Evolutionary conservation across 2,113 vertebrate species (phyloP).

Genomic region (Charadrius vociferus): DNA sequence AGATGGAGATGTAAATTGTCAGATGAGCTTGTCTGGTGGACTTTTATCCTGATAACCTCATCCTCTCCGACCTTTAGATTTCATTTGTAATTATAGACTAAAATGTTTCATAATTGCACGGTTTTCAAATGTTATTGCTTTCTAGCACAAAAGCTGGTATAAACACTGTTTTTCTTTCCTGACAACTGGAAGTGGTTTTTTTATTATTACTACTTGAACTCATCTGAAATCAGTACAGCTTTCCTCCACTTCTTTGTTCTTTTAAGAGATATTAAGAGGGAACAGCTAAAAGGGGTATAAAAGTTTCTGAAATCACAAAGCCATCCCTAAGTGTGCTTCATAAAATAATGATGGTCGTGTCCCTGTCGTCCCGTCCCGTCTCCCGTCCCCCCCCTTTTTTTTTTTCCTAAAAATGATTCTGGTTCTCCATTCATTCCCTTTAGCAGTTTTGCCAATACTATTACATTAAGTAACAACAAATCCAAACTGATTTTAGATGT

Average conservation of each 20-base stretch:
- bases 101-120: conserved; percentile 22
- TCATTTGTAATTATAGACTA: neutral
- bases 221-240: neutral
- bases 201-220: neutral
- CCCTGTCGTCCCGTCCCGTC: no score
- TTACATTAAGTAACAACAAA: neutral
- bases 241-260: neutral
- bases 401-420: neutral
- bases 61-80: neutral
- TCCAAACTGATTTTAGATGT: neutral
- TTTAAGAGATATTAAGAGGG: neutral
- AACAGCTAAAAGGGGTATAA: neutral
- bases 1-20: neutral
- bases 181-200: neutral
- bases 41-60: neutral
- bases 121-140: conserved; percentile 20
- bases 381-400: neutral
- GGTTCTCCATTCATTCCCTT: neutral
- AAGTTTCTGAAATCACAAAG: neutral
- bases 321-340: neutral
- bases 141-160: neutral
- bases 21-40: neutral
- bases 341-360: neutral
- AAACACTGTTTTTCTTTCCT: conserved; percentile 24
- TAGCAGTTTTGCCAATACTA: neutral